Evolutionary conservation across 2,888 invertebrate genomes (phyloP), one percentile per base, ranked within the genome.

Genomic region (Hermaeophaga mercurialis): DNA sequence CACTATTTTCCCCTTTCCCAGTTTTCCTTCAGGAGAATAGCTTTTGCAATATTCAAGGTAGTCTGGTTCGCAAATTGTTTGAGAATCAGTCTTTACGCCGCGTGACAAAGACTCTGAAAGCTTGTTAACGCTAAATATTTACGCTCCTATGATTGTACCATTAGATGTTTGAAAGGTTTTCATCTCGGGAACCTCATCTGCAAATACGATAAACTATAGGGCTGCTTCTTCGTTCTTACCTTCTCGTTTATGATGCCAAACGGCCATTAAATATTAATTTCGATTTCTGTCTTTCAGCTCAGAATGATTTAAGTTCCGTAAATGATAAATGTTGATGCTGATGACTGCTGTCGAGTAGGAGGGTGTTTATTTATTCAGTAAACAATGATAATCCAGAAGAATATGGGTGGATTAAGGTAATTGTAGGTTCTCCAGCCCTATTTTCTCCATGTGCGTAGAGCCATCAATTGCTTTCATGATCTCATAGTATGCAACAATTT

Each of bases 1-100:
- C 31, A 49, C 49, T 49, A 49, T 49, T 48, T 48, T 49, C 49
- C 31, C 49, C 34, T 36, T 45, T 45, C 45, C 33, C 45, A 33
- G 45, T 34, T 47, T 34, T 47, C 19, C 22, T 11, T 9, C 14
- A 19, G 33, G 46, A 33, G 12, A 46, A 46, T 12, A 9, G 24
- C 22, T 34, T 47, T 14, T 47, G 9, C 34, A 47, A 47, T 47
- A 47, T 47, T 47, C 34, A 47, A 47, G 47, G 47, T 47, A 46
- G 45, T 26, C 34, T 47, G 47, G n/a, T 24, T 46, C 45, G 45
- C 45, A 47, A 47, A 47, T 47, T 34, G 36, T 47, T 47, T 47
- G 47, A 47, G 34, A 34, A 47, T 34, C 47, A 22, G 47, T 22
- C 36, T 47, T 47, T 47, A 36, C 36, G 19, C 34, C 34, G 34